Conservation (phyloP, 2,113 vertebrate species). For the Gymnarchus niloticus region DNA sequence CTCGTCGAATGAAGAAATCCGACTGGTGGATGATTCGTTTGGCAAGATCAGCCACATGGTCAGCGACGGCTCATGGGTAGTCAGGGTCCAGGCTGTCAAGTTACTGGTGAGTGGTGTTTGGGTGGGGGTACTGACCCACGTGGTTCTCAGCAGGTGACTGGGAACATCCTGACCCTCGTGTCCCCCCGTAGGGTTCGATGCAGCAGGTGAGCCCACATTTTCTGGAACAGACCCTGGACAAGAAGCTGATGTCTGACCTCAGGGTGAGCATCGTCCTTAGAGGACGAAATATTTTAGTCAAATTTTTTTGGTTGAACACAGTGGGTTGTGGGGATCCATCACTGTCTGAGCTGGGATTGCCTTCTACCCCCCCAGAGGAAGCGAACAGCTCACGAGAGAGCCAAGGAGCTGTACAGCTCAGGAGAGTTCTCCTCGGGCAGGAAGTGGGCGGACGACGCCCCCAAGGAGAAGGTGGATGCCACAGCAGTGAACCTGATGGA, state of each 20-base stretch:
- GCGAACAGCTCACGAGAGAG: constrained; percentile 88
- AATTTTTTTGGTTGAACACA: neutral
- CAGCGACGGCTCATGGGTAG: constrained; percentile 94
- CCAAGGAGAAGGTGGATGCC: constrained; percentile 86
- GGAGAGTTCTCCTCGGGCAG: constrained; percentile 95
- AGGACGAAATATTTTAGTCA: neutral
- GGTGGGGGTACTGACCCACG: neutral
- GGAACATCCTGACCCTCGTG: neutral
- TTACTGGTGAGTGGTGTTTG: constrained; percentile 73
- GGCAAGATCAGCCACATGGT: constrained; percentile 98
- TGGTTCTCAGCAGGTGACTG: too few relatives aligned
- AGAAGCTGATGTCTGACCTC: constrained; percentile 98
- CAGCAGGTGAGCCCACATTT: constrained; percentile 94
- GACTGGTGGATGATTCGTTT: constrained; percentile 90
- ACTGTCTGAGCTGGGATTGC: neutral
- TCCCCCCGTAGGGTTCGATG: constrained; percentile 81
- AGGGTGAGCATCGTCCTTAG: constrained; percentile 62
- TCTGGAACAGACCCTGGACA: constrained; percentile 94
- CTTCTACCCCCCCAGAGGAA: constrained; percentile 69
- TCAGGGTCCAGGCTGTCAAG: constrained; percentile 89
- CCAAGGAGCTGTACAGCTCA: constrained; percentile 90
- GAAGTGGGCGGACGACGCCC: constrained; percentile 95
- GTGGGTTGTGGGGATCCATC: neutral
- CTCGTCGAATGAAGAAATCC: constrained; percentile 95
- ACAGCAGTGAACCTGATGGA: constrained; percentile 91